Percentiles rank a stretch among this genome's conserved stretches.
Conservation (phyloP, 2,888 invertebrate species). For the Cordylochernes scorpioides region DNA sequence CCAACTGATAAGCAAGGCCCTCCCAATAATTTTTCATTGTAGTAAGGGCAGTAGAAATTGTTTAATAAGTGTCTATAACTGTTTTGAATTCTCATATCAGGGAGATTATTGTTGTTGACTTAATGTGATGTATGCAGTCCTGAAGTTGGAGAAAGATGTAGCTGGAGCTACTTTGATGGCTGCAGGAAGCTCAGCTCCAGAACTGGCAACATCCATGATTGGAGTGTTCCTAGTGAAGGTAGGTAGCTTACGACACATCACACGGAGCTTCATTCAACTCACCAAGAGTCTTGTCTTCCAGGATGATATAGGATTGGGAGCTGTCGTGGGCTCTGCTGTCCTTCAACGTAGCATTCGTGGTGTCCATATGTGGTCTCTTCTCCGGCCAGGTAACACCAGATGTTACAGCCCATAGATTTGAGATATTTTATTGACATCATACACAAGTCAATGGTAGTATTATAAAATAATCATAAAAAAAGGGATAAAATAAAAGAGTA, state of each 20-base stretch:
- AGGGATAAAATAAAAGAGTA: no score
- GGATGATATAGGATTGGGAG: slow-evolving; percentile 71
- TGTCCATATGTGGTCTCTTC: slow-evolving; percentile 62
- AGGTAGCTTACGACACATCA: slow-evolving; percentile 3
- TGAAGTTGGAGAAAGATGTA: slow-evolving; percentile 53
- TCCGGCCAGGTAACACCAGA: no score
- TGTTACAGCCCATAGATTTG: no score
- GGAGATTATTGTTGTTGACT: slow-evolving; percentile 2
- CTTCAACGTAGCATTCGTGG: slow-evolving; percentile 91
- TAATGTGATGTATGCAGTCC: no score
- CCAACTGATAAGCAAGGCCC: no score
- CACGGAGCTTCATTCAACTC: neutral
- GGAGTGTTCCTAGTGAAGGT: slow-evolving; percentile 65
- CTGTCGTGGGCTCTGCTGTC: slow-evolving; percentile 76
- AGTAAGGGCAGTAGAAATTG: no score
- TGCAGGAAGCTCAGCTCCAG: slow-evolving; percentile 87
- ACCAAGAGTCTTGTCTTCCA: slow-evolving; percentile 11
- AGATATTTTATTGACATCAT: no score
- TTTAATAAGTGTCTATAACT: no score
- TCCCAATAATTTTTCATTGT: no score
- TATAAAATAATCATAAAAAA: no score
- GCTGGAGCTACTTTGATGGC: slow-evolving; percentile 99
- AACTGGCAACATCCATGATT: slow-evolving; percentile 76
- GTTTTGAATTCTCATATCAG: slow-evolving; percentile 1
- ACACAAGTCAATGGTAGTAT: no score